These are phyloP conservation scores for Pipa parva DNA, from an alignment of 2,113 vertebrate species.

Conservation along the genomic window DNA sequence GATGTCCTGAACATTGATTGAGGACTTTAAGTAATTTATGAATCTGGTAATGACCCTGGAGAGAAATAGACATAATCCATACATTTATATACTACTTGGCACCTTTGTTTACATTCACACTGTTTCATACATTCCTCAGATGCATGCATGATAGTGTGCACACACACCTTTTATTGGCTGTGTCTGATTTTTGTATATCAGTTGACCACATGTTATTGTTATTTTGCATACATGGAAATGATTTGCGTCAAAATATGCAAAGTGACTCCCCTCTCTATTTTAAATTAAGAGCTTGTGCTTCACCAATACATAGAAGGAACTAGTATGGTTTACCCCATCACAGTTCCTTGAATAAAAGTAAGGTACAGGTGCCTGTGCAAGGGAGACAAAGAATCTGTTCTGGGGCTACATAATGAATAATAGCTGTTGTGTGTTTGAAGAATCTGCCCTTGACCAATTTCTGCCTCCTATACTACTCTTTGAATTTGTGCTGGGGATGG, in stretches of 20 bases:
- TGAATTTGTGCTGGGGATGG: slow-evolving; percentile 64
- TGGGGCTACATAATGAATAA: slow-evolving; percentile 19
- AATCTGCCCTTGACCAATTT: slow-evolving; percentile 54
- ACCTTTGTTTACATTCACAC: too few species aligned
- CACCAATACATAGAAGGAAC: slow-evolving; percentile 12
- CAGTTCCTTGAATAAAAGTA: not conserved
- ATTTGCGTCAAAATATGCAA: slow-evolving; percentile 18
- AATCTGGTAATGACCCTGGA: too few species aligned
- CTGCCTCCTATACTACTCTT: slow-evolving; percentile 63
- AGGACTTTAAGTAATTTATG: too few species aligned
- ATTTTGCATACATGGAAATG: slow-evolving; percentile 8
- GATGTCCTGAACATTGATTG: too few species aligned
- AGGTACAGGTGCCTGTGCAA: not conserved
- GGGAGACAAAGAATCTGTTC: not conserved
- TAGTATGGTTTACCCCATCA: not conserved
- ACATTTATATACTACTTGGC: too few species aligned
- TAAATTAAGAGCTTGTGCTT: not conserved
- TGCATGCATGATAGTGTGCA: too few species aligned
- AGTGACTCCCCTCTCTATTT: slow-evolving; percentile 7
- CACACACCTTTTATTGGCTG: too few species aligned
- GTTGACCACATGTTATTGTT: not conserved
- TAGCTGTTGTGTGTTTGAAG: slow-evolving; percentile 61
- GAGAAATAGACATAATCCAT: too few species aligned
- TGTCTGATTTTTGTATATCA: too few species aligned
- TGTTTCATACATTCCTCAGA: too few species aligned